Conservation (phyloP, 2,113 vertebrate species). For the Alethe diademata region DNA sequence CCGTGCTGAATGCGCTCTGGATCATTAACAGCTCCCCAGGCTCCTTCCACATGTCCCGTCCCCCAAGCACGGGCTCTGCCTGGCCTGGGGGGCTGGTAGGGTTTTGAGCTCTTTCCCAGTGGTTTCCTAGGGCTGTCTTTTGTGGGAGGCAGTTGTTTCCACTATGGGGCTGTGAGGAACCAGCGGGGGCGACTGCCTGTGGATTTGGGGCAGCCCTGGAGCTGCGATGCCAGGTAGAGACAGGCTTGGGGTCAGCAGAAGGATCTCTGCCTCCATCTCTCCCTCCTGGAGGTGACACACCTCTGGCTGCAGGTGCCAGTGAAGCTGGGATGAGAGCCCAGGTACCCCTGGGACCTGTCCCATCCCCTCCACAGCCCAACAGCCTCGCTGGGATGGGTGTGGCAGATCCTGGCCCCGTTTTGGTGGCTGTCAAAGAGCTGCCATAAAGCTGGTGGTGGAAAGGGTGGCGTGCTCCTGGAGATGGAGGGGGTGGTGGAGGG, state of each 20-base stretch:
- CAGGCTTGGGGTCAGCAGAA: accelerated
- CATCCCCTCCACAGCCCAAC: accelerated
- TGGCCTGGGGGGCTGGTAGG: not conserved
- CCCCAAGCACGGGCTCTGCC: not conserved
- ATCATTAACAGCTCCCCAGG: slow-evolving; percentile 16
- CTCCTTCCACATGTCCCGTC: not conserved
- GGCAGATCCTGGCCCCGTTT: accelerated
- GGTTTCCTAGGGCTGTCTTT: not conserved
- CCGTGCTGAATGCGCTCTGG: not conserved
- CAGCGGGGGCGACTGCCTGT: accelerated
- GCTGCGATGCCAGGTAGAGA: not conserved
- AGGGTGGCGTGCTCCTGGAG: not conserved
- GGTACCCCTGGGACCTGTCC: not conserved
- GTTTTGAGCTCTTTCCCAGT: not conserved
- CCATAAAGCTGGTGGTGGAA: not conserved
- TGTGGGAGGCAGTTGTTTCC: accelerated
- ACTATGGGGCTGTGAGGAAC: not conserved
- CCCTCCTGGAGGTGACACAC: accelerated
- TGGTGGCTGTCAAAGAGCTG: too few relatives aligned
- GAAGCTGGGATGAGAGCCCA: not conserved
- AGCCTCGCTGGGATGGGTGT: accelerated
- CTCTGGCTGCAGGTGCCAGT: accelerated
- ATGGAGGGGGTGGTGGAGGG: accelerated
- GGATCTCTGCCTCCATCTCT: not conserved
- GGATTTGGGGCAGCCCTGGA: not conserved